These are phyloP conservation scores for Notocelia uddmanniana DNA, from an alignment of 2,888 invertebrate genomes.

Conservation along the genomic window DNA sequence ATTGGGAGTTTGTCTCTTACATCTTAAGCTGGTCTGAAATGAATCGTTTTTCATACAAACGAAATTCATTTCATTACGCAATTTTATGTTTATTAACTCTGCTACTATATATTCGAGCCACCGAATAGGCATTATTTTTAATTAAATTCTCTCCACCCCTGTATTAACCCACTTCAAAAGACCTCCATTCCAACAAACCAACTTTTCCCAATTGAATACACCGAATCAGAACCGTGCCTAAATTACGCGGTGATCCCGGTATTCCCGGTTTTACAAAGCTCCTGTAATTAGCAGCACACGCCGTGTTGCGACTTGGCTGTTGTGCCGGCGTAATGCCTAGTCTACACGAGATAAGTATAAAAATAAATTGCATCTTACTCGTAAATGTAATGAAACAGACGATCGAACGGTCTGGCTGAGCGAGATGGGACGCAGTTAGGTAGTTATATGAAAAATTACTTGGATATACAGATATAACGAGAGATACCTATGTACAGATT, in stretches of 20 bases:
- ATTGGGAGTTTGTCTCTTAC: too few species aligned
- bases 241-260: constrained; percentile 45
- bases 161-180: background rate
- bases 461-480: too few species aligned
- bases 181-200: constrained; percentile 15
- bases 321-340: background rate
- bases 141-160: background rate
- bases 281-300: constrained; percentile 61
- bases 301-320: constrained; percentile 8
- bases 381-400: too few species aligned
- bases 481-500: too few species aligned
- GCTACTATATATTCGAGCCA: too few species aligned
- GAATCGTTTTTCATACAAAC: too few species aligned
- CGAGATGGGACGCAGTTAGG: too few species aligned
- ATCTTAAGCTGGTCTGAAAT: too few species aligned
- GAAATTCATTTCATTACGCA: too few species aligned
- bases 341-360: background rate
- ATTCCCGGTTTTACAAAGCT: constrained; percentile 58
- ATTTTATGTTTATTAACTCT: too few species aligned
- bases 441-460: too few species aligned
- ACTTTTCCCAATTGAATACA: constrained; percentile 27
- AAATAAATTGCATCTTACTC: background rate
- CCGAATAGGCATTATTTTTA: constrained; percentile 5
- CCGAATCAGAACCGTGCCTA: constrained; percentile 20
- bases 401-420: too few species aligned